A percentile compares a stretch with the other conserved stretches of the same genome.
These are phyloP conservation scores for Peromyscus californicus DNA, from an alignment of 2,113 vertebrate genomes.

Conservation along the genomic window DNA sequence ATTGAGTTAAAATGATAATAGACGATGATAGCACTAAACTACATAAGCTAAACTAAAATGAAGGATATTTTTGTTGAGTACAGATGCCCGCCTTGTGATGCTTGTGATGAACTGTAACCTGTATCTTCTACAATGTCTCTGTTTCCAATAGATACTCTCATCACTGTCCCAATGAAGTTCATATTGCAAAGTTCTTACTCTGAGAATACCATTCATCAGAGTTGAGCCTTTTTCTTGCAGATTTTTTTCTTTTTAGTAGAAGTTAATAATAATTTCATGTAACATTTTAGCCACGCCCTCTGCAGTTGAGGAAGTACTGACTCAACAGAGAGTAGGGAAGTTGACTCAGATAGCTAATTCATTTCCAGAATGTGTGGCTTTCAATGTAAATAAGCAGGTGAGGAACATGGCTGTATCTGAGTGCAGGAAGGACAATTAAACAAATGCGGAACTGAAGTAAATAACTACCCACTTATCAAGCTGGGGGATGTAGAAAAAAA, in stretches of 20 bases:
- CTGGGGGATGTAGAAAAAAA: not conserved
- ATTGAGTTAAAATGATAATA: not conserved
- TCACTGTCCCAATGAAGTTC: not conserved
- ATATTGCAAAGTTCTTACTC: not conserved
- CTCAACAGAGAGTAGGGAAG: not conserved
- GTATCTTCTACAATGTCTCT: not conserved
- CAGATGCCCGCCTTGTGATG: not conserved
- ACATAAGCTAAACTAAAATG: not conserved
- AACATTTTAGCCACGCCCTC: not conserved
- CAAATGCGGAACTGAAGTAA: not conserved
- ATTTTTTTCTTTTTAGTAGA: constrained; percentile 22
- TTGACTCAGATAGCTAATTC: not conserved
- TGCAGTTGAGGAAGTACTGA: not conserved
- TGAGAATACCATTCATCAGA: not conserved
- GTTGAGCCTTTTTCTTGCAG: not conserved
- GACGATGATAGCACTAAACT: no score
- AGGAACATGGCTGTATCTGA: not conserved
- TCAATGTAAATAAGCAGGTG: not conserved
- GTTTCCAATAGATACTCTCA: not conserved
- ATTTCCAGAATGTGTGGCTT: not conserved
- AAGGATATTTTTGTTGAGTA: not conserved
- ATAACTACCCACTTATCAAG: not conserved
- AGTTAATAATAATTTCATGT: constrained; percentile 15
- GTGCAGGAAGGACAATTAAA: not conserved
- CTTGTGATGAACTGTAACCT: not conserved